These are phyloP conservation scores for Cyphomyrus plagiostoma DNA, from an alignment of 2,113 vertebrate genomes.

Conservation along the genomic window DNA sequence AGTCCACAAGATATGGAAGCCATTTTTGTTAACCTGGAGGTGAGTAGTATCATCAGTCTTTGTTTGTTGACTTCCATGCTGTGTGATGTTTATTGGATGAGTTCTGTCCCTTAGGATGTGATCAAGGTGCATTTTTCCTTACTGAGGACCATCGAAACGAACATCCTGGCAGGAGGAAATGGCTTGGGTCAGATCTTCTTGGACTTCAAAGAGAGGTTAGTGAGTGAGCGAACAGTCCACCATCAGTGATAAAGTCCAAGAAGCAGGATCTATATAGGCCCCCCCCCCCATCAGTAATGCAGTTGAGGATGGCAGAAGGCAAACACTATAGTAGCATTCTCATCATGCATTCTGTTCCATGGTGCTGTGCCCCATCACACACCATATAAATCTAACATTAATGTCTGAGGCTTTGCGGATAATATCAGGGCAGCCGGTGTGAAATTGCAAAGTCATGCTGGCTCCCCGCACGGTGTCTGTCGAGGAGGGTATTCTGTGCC, in stretches of 20 bases:
- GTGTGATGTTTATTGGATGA: not conserved
- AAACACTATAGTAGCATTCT: not conserved
- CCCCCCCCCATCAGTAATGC: not conserved
- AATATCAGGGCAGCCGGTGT: not conserved
- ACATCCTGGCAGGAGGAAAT: conserved; percentile 78
- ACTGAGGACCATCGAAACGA: conserved; percentile 81
- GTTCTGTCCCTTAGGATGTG: conserved; percentile 66
- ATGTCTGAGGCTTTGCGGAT: not conserved
- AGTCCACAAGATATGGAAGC: conserved; percentile 79
- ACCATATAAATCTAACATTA: not conserved
- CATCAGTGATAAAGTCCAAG: not conserved
- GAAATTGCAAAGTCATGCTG: not conserved
- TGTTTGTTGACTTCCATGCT: not conserved
- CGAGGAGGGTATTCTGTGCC: not conserved
- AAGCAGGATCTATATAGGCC: not conserved
- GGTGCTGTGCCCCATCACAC: not conserved
- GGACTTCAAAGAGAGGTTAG: conserved; percentile 92
- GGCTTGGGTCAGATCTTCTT: conserved; percentile 88
- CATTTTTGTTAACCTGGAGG: conserved; percentile 94
- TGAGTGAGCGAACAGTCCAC: not conserved
- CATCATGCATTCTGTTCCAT: not conserved
- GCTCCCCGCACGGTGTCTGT: not conserved
- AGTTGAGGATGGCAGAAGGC: not conserved
- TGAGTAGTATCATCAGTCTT: conserved; percentile 39
- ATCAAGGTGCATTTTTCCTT: conserved; percentile 86